Evolutionary conservation across 2,113 vertebrate genomes (phyloP).

Genomic region (Anthoscopus minutus): DNA sequence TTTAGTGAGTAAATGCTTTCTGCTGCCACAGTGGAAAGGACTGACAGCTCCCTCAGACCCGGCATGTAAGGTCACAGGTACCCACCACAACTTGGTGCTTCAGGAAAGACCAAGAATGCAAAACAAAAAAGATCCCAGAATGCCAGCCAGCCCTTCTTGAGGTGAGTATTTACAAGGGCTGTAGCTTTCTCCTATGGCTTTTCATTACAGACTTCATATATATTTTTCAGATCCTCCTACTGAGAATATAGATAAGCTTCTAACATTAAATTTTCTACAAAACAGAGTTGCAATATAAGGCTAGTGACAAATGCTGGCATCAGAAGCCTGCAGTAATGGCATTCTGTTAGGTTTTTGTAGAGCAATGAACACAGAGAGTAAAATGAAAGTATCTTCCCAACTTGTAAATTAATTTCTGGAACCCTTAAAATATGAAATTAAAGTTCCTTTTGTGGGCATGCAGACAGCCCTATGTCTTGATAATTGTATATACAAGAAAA

Average conservation of each 20-base stretch:
- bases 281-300: neutral
- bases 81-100: neutral
- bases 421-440: neutral
- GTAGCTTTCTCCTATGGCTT: neutral
- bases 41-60: conserved; percentile 19
- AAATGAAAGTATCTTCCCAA: neutral
- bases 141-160: neutral
- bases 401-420: neutral
- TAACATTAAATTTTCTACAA: neutral
- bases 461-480: neutral
- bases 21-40: neutral
- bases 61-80: neutral
- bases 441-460: neutral
- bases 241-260: conserved; percentile 13
- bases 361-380: neutral
- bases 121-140: neutral
- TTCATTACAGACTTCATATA: neutral
- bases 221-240: conserved; percentile 1
- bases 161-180: neutral
- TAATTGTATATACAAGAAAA: neutral
- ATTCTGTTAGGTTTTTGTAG: neutral
- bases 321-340: neutral
- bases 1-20: neutral
- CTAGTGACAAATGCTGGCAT: neutral
- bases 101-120: neutral